These are phyloP conservation scores for Mionectes olivaceus DNA, from an alignment of 2,797 vertebrate species.

Conservation along the genomic window DNA sequence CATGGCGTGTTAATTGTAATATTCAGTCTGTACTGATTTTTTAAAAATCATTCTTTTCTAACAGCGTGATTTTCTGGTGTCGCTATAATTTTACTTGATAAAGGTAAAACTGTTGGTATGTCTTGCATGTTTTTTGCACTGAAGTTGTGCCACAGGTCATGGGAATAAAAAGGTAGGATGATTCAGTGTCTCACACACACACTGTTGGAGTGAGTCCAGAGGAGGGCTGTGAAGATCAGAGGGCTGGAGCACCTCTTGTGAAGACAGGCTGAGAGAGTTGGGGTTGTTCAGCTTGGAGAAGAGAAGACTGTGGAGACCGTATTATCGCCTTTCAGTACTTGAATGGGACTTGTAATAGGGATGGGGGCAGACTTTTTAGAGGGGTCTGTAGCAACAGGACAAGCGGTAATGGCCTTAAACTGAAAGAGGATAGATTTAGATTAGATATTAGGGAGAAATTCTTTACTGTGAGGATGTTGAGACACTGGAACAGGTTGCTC, in stretches of 20 bases:
- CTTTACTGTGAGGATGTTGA: background rate
- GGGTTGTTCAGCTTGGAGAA: background rate
- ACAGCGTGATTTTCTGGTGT: background rate
- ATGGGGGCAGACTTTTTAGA: background rate
- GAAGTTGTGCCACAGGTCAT: background rate
- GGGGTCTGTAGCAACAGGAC: background rate
- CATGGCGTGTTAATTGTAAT: background rate
- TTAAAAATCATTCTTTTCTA: background rate
- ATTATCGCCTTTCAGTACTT: background rate
- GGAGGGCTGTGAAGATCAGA: background rate
- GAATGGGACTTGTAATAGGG: background rate
- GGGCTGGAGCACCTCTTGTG: background rate
- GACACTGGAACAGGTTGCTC: background rate
- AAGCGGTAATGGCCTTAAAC: background rate
- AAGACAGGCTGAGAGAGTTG: background rate
- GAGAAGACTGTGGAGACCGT: background rate
- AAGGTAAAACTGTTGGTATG: background rate
- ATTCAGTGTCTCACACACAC: background rate
- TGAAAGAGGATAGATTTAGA: background rate
- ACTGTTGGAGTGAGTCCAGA: background rate
- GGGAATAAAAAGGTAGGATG: background rate
- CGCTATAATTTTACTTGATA: background rate
- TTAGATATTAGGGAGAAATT: background rate
- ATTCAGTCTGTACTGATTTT: background rate
- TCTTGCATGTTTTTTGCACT: background rate